Percentiles rank a stretch among this genome's conserved stretches.
Conservation (phyloP, 2,113 vertebrate species). For the Leucoraja erinaceus region DNA sequence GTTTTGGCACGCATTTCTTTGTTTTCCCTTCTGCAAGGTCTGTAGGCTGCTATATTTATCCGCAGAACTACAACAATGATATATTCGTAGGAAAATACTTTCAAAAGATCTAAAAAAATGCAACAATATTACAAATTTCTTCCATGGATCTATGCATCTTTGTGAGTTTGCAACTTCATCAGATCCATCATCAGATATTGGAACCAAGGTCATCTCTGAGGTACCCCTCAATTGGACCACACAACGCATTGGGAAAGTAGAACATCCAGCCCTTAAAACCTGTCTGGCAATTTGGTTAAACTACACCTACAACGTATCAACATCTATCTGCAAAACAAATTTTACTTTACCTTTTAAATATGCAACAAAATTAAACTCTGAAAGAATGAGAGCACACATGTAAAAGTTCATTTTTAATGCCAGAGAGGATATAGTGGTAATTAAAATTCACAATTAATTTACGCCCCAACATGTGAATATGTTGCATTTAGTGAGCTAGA, state of each 20-base stretch:
- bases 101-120: not conserved
- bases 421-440: not conserved
- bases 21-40: not conserved
- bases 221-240: not conserved
- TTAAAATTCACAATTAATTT: not conserved
- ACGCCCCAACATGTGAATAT: too few species aligned
- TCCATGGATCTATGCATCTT: not conserved
- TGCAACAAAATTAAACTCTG: not conserved
- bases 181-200: not conserved
- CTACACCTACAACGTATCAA: not conserved
- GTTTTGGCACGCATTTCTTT: too few species aligned
- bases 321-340: not conserved
- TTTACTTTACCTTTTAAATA: too few species aligned
- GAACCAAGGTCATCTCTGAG: not conserved
- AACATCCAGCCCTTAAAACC: not conserved
- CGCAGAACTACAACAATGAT: not conserved
- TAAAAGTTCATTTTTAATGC: not conserved
- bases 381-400: not conserved
- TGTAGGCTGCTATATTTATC: not conserved
- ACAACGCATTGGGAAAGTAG: not conserved
- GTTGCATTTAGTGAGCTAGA: too few species aligned
- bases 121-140: not conserved
- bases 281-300: not conserved
- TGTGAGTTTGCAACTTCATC: not conserved
- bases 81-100: not conserved